phyloP scores from a whole-genome alignment of 1,140 invertebrate genomes.

The Polypedilum pembai region DNA sequence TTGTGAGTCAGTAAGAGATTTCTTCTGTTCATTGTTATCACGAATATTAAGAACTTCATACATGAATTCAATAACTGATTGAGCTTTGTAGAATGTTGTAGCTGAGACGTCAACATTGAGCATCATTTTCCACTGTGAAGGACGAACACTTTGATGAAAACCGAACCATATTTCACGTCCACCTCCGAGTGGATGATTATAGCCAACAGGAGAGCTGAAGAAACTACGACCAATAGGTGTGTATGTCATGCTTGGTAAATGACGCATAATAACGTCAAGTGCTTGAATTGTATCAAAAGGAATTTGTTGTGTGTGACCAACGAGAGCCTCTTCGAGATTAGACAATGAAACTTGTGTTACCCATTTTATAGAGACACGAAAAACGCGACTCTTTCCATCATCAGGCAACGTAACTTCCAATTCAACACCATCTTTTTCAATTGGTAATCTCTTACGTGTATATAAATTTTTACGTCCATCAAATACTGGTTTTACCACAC shows the following conservation, averaged over 20 bases:
- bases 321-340: conserved; percentile 92
- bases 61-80: conserved; percentile 99
- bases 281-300: conserved; percentile 97
- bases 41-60: conserved; percentile 98
- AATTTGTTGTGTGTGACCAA: conserved; percentile 93
- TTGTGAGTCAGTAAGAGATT: conserved; percentile 97
- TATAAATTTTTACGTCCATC: conserved; percentile 99
- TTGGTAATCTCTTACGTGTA: conserved; percentile 92
- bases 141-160: conserved; percentile 98
- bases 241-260: conserved; percentile 98
- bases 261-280: conserved; percentile 97
- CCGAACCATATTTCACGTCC: conserved; percentile 99
- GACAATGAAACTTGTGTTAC: conserved; percentile 93
- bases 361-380: conserved; percentile 98
- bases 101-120: conserved; percentile 99
- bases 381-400: conserved; percentile 98
- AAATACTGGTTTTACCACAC: conserved; percentile 95
- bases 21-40: conserved; percentile 89
- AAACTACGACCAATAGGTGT: conserved; percentile 98
- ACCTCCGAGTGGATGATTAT: conserved; percentile 95
- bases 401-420: conserved; percentile 95
- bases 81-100: conserved; percentile 99
- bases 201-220: conserved; percentile 96
- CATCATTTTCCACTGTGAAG: conserved; percentile 99
- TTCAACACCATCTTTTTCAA: conserved; percentile 93